These are phyloP conservation scores for Carduelis carduelis DNA, from an alignment of 2,797 vertebrate genomes.

Conservation along the genomic window DNA sequence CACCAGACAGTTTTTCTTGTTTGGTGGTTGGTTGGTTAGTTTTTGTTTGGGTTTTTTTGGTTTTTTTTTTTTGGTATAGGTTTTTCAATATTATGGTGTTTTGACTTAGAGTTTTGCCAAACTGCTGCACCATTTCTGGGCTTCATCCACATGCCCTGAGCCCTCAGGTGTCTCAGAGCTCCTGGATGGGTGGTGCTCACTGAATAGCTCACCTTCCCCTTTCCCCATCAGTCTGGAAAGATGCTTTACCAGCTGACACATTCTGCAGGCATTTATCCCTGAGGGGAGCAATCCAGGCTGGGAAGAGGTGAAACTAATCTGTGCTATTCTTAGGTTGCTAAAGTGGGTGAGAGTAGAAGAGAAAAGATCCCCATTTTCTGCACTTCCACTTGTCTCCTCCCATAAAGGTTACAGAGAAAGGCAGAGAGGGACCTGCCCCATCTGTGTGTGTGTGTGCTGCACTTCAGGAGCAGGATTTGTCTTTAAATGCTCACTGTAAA, in stretches of 20 bases:
- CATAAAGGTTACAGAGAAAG: background rate
- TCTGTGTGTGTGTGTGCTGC: background rate
- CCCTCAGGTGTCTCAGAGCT: rapidly evolving
- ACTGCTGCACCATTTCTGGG: background rate
- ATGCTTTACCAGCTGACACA: background rate
- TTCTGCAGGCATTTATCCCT: background rate
- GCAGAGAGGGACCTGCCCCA: background rate
- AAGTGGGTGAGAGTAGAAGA: background rate
- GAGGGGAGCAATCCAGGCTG: background rate
- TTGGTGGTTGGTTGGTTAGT: background rate
- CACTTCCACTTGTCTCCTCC: background rate
- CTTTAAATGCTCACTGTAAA: background rate
- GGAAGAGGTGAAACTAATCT: background rate
- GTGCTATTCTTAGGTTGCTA: background rate
- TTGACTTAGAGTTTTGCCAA: background rate
- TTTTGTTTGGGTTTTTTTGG: too few species aligned
- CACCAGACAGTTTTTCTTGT: rapidly evolving
- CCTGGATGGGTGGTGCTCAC: background rate
- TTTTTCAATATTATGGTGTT: background rate
- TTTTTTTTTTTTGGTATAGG: background rate
- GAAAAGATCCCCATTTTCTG: background rate
- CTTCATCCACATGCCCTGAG: rapidly evolving
- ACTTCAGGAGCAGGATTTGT: background rate
- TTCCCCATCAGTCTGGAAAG: background rate
- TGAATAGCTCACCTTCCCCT: background rate